Conservation (phyloP, 2,113 vertebrate species). For the Hippocampus abdominalis region DNA sequence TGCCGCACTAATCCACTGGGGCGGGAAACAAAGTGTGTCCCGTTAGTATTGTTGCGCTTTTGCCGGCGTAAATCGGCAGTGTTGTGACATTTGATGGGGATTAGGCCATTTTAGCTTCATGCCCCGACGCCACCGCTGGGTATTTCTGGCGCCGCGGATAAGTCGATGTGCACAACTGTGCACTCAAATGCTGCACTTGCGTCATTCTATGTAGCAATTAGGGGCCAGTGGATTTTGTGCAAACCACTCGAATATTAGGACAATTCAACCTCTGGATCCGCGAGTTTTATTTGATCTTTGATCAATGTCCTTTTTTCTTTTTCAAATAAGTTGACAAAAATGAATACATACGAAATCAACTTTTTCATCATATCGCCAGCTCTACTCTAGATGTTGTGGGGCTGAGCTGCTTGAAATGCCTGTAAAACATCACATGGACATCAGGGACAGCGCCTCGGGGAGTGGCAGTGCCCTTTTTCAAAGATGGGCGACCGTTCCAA, state of each 20-base stretch:
- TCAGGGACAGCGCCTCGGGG: no score
- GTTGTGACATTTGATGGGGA: slow-evolving; percentile 72
- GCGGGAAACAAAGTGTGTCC: slow-evolving; percentile 60
- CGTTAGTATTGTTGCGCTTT: slow-evolving; percentile 66
- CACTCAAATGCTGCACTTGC: neutral
- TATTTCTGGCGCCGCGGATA: slow-evolving; percentile 72
- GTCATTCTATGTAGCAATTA: neutral
- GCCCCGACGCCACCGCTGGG: slow-evolving; percentile 71
- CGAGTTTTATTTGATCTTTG: no score
- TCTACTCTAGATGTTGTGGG: no score
- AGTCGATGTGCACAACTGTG: slow-evolving; percentile 58
- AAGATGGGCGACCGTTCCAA: no score
- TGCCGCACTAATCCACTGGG: slow-evolving; percentile 63
- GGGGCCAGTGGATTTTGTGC: neutral
- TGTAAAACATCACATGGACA: no score
- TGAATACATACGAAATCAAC: no score
- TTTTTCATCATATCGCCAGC: no score
- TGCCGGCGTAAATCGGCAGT: slow-evolving; percentile 65
- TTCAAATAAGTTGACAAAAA: no score
- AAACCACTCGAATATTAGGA: neutral
- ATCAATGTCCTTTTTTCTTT: no score
- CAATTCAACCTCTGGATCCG: neutral
- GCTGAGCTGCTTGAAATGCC: no score
- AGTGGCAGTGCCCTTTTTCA: no score
- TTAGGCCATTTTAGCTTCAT: slow-evolving; percentile 69